Conservation (phyloP, 23 tunicate genomes). For the Aplidium turbinatum region DNA sequence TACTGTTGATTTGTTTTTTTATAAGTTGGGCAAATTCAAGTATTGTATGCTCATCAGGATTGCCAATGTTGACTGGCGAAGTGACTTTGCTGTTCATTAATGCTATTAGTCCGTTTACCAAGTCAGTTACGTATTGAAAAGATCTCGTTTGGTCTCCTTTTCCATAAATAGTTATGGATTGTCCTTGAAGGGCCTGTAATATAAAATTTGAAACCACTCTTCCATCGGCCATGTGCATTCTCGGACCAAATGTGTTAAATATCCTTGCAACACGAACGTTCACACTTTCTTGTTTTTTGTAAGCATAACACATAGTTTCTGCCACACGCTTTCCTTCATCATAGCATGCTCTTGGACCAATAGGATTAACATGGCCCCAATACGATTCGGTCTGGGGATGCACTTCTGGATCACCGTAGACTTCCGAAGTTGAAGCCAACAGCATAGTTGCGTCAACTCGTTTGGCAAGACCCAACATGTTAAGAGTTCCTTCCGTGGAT, state of each 20-base stretch:
- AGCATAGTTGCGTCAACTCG: conserved; percentile 80
- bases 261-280: conserved; percentile 94
- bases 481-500: conserved; percentile 79
- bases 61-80: conserved; percentile 89
- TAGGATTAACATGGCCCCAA: conserved; percentile 99
- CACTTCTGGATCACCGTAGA: conserved; percentile 98
- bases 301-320: conserved; percentile 99
- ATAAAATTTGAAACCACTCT: conserved; percentile 96
- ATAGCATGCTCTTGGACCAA: conserved; percentile 98
- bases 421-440: conserved; percentile 95
- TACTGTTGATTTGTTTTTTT: conserved; percentile 42
- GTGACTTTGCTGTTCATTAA: conserved; percentile 77
- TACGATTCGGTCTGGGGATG: conserved; percentile 93
- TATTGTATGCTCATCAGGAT: conserved; percentile 91
- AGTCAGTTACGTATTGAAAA: conserved; percentile 90
- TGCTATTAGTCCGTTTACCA: conserved; percentile 82
- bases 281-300: conserved; percentile 78
- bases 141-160: conserved; percentile 86
- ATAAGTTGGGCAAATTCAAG: conserved; percentile 78
- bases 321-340: conserved; percentile 99
- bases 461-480: conserved; percentile 98
- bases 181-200: conserved; percentile 81
- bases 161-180: conserved; percentile 88
- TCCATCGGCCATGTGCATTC: conserved; percentile 99
- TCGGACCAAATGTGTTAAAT: conserved; percentile 92